Evolutionary conservation across 2,113 vertebrate species (phyloP).

Genomic region (Lepidothrix coronata): DNA sequence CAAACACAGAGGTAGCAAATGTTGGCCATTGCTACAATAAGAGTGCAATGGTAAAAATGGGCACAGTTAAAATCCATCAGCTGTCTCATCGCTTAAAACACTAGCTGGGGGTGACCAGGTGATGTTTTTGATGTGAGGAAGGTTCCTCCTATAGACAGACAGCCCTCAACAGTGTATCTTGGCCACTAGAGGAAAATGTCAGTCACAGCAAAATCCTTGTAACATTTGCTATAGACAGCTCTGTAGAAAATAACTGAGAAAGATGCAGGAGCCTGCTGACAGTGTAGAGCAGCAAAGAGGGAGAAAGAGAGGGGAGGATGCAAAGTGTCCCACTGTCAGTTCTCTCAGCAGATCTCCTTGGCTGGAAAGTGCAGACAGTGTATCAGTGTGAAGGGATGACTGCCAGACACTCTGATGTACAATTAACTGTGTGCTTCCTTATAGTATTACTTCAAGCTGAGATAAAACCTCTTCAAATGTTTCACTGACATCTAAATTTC

Average conservation of each 20-base stretch:
- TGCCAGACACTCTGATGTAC: neutral
- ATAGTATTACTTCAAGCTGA: neutral
- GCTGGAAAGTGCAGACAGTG: neutral
- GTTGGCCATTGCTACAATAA: accelerated
- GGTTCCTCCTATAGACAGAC: neutral
- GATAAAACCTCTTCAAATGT: neutral
- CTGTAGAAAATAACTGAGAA: neutral
- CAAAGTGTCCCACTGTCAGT: neutral
- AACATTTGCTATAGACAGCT: neutral
- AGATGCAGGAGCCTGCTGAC: neutral
- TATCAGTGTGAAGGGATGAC: neutral
- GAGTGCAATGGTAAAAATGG: neutral
- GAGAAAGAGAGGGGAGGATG: neutral
- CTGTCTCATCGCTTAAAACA: neutral
- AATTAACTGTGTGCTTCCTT: neutral
- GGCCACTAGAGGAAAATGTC: neutral
- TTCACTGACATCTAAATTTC: neutral
- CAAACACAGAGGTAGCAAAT: neutral
- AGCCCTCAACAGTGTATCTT: neutral
- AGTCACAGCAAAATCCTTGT: neutral
- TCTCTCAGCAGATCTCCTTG: neutral
- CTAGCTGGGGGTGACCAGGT: accelerated
- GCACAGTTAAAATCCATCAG: neutral
- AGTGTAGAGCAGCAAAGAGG: neutral
- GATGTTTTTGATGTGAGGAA: neutral